These are phyloP conservation scores for Myrmecobius fasciatus DNA, from an alignment of 2,113 vertebrate genomes.

Conservation along the genomic window DNA sequence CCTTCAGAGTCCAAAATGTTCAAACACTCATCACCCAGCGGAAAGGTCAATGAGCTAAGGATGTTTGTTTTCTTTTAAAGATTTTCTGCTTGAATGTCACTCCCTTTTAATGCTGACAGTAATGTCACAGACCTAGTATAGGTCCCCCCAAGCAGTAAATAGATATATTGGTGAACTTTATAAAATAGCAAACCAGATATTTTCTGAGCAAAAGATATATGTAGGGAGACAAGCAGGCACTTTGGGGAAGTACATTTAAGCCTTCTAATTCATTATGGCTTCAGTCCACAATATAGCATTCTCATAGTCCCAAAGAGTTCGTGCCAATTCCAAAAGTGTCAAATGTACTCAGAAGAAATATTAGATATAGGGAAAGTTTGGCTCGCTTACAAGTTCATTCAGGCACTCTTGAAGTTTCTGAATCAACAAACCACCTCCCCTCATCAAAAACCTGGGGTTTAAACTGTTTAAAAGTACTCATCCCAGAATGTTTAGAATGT, in stretches of 20 bases:
- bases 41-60: constrained; percentile 51
- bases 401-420: background rate
- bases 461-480: background rate
- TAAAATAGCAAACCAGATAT: constrained; percentile 1
- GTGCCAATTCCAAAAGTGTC: background rate
- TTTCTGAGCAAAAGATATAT: background rate
- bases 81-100: constrained; percentile 63
- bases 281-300: constrained; percentile 2
- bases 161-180: constrained; percentile 44
- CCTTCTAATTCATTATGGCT: constrained; percentile 9
- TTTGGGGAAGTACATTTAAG: constrained; percentile 11
- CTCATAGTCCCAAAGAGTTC: background rate
- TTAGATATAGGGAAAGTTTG: background rate
- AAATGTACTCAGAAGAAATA: background rate
- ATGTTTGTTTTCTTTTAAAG: constrained; percentile 50
- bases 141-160: constrained; percentile 36
- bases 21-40: constrained; percentile 51
- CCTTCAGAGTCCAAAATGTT: constrained; percentile 50
- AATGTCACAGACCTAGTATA: background rate
- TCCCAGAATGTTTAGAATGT: background rate
- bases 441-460: constrained; percentile 2
- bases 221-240: background rate
- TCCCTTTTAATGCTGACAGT: constrained; percentile 1
- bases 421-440: background rate
- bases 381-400: background rate